Evolutionary conservation across 1,140 invertebrate genomes (phyloP).

Genomic region (Aphelenchoides fujianensis): DNA sequence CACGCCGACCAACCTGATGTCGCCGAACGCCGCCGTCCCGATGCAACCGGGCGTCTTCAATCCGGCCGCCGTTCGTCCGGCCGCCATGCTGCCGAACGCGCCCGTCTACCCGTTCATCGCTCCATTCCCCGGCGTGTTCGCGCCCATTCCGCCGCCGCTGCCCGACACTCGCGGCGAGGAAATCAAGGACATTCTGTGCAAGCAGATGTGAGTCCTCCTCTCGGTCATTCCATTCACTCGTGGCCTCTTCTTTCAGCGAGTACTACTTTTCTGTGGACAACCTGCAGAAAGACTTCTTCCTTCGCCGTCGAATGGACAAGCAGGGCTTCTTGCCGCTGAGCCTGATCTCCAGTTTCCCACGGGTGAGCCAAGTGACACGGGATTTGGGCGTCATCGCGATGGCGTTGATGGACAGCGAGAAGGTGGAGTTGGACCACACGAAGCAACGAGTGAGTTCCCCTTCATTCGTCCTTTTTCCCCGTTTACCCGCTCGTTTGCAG

Average conservation of each 20-base stretch:
- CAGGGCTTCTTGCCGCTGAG: constrained; percentile 87
- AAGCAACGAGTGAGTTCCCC: constrained; percentile 26
- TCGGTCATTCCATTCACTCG: constrained; percentile 22
- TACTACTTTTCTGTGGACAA: constrained; percentile 99
- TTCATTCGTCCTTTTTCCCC: constrained; percentile 1
- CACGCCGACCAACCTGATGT: constrained; percentile 41
- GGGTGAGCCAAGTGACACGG: constrained; percentile 80
- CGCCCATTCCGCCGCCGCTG: constrained; percentile 21
- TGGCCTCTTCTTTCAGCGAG: constrained; percentile 72
- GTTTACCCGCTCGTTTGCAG: constrained; percentile 21
- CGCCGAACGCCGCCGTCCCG: constrained; percentile 39
- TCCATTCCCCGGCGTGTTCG: constrained; percentile 26
- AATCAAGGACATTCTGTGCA: constrained; percentile 55
- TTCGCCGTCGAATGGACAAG: constrained; percentile 89
- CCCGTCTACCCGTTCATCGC: not conserved
- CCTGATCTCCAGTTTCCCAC: constrained; percentile 89
- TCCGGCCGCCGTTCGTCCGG: constrained; percentile 15
- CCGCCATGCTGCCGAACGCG: constrained; percentile 20
- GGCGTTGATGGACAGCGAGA: constrained; percentile 54
- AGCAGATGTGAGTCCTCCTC: constrained; percentile 54
- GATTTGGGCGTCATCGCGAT: constrained; percentile 76
- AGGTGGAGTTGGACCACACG: constrained; percentile 47
- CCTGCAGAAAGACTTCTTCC: constrained; percentile 87
- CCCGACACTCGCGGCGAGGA: constrained; percentile 38
- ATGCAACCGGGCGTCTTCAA: constrained; percentile 12